Evolutionary conservation across 2,888 invertebrate genomes (phyloP).

Genomic region (Dorcus parallelipipedus): DNA sequence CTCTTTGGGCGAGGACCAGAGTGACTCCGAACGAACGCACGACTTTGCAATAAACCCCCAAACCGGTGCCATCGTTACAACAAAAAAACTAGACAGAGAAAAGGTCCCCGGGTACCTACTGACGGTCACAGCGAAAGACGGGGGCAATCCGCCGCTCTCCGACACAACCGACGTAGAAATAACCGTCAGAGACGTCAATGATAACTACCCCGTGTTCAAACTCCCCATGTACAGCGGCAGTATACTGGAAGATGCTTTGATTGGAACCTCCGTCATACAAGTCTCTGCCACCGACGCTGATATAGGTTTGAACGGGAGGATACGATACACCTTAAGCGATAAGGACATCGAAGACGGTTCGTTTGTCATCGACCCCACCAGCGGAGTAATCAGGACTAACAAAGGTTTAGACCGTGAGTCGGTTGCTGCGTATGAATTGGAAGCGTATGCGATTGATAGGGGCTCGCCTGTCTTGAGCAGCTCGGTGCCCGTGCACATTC

Average conservation of each 20-base stretch:
- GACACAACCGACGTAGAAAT: slow-evolving; percentile 96
- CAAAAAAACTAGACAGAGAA: slow-evolving; percentile 82
- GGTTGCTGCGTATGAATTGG: slow-evolving; percentile 77
- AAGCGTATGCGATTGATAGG: slow-evolving; percentile 85
- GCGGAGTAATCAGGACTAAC: slow-evolving; percentile 87
- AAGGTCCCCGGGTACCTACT: slow-evolving; percentile 75
- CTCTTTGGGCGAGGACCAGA: slow-evolving; percentile 66
- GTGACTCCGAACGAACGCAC: slow-evolving; percentile 57
- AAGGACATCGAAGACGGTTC: slow-evolving; percentile 80
- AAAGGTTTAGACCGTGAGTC: slow-evolving; percentile 90
- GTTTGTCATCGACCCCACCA: slow-evolving; percentile 88
- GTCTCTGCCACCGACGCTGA: slow-evolving; percentile 82
- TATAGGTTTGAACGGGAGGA: slow-evolving; percentile 80
- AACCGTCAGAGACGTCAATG: slow-evolving; percentile 92
- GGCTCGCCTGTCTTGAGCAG: slow-evolving; percentile 58
- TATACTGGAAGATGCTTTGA: slow-evolving; percentile 83
- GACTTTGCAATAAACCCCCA: slow-evolving; percentile 86
- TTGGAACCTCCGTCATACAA: slow-evolving; percentile 75
- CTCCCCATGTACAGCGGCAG: slow-evolving; percentile 77
- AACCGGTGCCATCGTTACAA: slow-evolving; percentile 91
- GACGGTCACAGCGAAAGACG: slow-evolving; percentile 90
- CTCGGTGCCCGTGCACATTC: slow-evolving; percentile 70
- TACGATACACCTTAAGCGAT: slow-evolving; percentile 73
- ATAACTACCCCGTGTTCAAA: slow-evolving; percentile 86
- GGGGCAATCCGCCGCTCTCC: slow-evolving; percentile 84